phyloP scores from a whole-genome alignment of 2,797 vertebrate genomes.

The Numenius phaeopus region DNA sequence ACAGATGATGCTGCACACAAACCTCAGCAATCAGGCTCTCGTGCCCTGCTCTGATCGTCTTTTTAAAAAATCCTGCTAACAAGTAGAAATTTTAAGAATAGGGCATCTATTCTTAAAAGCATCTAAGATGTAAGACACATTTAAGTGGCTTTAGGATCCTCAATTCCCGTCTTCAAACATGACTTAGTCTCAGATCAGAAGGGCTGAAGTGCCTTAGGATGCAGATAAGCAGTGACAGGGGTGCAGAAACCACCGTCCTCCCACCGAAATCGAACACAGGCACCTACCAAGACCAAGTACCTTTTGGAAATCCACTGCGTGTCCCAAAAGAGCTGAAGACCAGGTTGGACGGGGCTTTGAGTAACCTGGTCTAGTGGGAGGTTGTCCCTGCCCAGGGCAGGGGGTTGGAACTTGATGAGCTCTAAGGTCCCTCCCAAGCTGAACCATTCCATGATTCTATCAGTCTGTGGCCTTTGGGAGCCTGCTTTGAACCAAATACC shows the following conservation, averaged over 20 bases:
- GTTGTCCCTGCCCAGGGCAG: too few relatives aligned
- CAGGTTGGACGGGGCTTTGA: too few relatives aligned
- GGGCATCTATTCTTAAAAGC: too few relatives aligned
- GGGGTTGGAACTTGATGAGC: too few relatives aligned
- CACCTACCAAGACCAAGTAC: not conserved
- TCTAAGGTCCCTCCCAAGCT: too few relatives aligned
- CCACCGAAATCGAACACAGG: rapidly evolving
- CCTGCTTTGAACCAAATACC: not conserved
- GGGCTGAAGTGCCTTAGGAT: not conserved
- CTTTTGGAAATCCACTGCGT: not conserved
- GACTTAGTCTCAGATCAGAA: not conserved
- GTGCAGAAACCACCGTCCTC: not conserved
- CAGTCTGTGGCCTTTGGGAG: not conserved
- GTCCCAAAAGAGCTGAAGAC: not conserved
- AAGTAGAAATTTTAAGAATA: not conserved
- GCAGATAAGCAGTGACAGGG: rapidly evolving
- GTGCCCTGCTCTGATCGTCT: too few relatives aligned
- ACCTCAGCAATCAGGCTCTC: not conserved
- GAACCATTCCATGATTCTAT: too few relatives aligned
- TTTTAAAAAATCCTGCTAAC: not conserved
- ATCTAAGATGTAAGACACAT: too few relatives aligned
- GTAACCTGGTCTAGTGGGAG: too few relatives aligned
- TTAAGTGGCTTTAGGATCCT: not conserved
- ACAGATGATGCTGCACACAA: not conserved
- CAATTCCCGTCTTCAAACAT: rapidly evolving